These are phyloP conservation scores for Temnothorax nylanderi DNA, from an alignment of 1,140 invertebrate species.

Conservation along the genomic window DNA sequence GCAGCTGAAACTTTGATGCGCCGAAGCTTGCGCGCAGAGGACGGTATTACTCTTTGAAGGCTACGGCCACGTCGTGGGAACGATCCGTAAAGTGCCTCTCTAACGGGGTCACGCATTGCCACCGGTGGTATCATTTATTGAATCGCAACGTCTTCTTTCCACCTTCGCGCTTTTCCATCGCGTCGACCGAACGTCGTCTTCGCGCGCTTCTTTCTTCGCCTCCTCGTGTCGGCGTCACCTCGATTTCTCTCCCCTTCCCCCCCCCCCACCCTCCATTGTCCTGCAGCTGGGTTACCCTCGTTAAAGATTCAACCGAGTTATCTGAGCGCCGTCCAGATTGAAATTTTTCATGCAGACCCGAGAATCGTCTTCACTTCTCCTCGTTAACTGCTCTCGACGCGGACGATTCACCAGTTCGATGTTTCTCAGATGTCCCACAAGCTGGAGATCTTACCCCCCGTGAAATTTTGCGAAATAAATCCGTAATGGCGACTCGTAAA, in stretches of 20 bases:
- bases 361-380: slow-evolving; percentile 67
- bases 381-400: background rate
- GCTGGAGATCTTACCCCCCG: too few relatives aligned
- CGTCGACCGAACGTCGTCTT: slow-evolving; percentile 33
- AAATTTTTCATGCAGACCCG: slow-evolving; percentile 83
- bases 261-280: slow-evolving; percentile 44
- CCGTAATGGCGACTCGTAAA: background rate
- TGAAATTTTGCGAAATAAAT: background rate
- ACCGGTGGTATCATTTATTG: slow-evolving; percentile 81
- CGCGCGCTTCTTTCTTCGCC: background rate
- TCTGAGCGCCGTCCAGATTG: slow-evolving; percentile 82
- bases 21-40: slow-evolving; percentile 23
- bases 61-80: slow-evolving; percentile 56
- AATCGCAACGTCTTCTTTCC: slow-evolving; percentile 71
- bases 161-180: slow-evolving; percentile 26
- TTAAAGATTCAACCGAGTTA: slow-evolving; percentile 85
- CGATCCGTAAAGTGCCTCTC: slow-evolving; percentile 77
- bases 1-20: slow-evolving; percentile 67
- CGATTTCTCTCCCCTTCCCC: background rate
- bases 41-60: slow-evolving; percentile 60
- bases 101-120: slow-evolving; percentile 80
- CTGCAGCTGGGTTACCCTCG: slow-evolving; percentile 74
- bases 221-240: background rate
- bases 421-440: slow-evolving; percentile 1
- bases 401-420: slow-evolving; percentile 27